Evolutionary conservation across 1,140 invertebrate genomes (phyloP).

Genomic region (Chelonus insularis): DNA sequence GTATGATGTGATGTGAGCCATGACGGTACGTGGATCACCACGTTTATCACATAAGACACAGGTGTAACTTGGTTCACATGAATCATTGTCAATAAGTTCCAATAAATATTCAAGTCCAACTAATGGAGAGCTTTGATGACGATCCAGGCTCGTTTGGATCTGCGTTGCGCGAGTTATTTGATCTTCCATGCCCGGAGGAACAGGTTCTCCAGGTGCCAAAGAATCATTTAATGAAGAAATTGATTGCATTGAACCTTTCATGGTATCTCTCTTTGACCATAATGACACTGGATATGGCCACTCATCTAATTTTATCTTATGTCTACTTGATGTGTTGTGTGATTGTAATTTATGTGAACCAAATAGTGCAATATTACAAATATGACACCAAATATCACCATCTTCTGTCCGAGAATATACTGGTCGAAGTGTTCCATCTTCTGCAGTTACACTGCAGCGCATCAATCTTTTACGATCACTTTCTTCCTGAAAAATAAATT

Average conservation of each 20-base stretch:
- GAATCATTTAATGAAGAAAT: slow-evolving; percentile 31
- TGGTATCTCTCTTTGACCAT: slow-evolving; percentile 46
- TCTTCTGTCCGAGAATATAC: slow-evolving; percentile 57
- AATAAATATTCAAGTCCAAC: slow-evolving; percentile 73
- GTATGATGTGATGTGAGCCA: slow-evolving; percentile 74
- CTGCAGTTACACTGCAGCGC: slow-evolving; percentile 57
- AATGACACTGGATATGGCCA: slow-evolving; percentile 57
- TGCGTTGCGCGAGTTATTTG: slow-evolving; percentile 60
- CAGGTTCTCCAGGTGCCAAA: slow-evolving; percentile 67
- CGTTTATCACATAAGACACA: slow-evolving; percentile 77
- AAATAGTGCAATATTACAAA: slow-evolving; percentile 56
- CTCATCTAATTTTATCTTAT: slow-evolving; percentile 58
- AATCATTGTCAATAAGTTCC: slow-evolving; percentile 68
- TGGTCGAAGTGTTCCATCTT: slow-evolving; percentile 55
- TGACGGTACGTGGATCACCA: slow-evolving; percentile 73
- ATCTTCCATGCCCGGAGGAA: slow-evolving; percentile 73
- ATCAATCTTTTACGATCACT: slow-evolving; percentile 57
- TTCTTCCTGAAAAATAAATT: slow-evolving; percentile 47
- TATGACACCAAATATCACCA: slow-evolving; percentile 59
- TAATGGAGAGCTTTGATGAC: slow-evolving; percentile 58
- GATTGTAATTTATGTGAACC: slow-evolving; percentile 55
- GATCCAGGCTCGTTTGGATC: slow-evolving; percentile 64
- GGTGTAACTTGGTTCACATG: slow-evolving; percentile 69
- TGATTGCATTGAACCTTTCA: slow-evolving; percentile 27
- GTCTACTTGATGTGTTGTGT: slow-evolving; percentile 54